Base-by-base conservation (phyloP, 2,888 invertebrate species). In the Metacarcinus magister region DNA sequence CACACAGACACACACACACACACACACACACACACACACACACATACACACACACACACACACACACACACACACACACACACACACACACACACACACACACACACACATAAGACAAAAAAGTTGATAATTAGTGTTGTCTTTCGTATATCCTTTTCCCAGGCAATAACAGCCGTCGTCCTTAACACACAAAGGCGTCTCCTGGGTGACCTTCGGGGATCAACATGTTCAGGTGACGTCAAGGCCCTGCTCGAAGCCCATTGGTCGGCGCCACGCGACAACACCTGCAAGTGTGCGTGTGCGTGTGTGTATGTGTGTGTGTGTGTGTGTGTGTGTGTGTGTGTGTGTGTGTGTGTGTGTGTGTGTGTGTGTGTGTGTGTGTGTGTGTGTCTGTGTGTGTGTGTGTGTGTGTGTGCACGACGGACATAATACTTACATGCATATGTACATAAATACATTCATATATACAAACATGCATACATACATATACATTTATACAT, bases 261-360 rank as follows among this genome's bases (percentile, higher is more conserved):
- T 82, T 82, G 82, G 82, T 32, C 32, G 32, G 32, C 82, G 82
- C 82, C 82, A 82, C 82, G 82, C 82, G 82, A 82, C 82, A 82
- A 1, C 82, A 82, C 82, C 82, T 82, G 82, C 82, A 2, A 32
- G 32, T 13, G 82, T 32, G 82, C 32, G 82, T 82, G 28, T 82
- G 28, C 32, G 28, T 28, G 82, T 82, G 82, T 82, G 82, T 82
- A 32, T 82, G 82, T 82, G 82, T 82, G 32, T 82, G 82, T 82
- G 82, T 82, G 82, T 82, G 82, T 82, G 82, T 82, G 82, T 82
- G 82, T 82, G 82, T 82, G 19, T 28, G 28, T 28, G 32, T 28
- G 82, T 28, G 82, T 32, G 32, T 28, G 82, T 82, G 82, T 28
- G 82, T 82, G 82, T 82, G 82, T 82, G 32, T 32, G 75, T 75